Evolutionary conservation across 2,888 invertebrate species (phyloP).

Genomic region (Chloromyia formosa): DNA sequence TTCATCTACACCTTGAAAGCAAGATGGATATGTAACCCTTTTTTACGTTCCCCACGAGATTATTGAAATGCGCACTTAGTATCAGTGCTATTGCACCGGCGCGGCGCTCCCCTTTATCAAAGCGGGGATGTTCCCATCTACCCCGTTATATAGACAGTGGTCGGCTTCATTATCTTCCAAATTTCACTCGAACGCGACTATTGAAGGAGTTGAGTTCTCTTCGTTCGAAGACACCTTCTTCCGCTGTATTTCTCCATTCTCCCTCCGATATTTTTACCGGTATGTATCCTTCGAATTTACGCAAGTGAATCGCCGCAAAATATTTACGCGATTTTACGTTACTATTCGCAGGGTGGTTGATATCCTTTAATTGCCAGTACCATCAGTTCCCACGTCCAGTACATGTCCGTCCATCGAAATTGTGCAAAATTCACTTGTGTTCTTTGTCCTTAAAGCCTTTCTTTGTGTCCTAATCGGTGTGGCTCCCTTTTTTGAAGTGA

Average conservation of each 20-base stretch:
- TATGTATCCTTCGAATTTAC: not conserved
- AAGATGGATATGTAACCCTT: not conserved
- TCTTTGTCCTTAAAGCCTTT: constrained; percentile 11
- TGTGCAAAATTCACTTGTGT: not conserved
- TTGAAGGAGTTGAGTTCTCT: constrained; percentile 9
- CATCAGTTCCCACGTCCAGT: not conserved
- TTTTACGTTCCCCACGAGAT: not conserved
- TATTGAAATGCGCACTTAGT: not conserved
- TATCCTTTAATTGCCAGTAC: not conserved
- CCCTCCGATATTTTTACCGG: constrained; percentile 4
- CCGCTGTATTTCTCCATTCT: not conserved
- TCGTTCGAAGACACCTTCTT: not conserved
- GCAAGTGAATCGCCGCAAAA: not conserved
- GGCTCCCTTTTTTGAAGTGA: not conserved
- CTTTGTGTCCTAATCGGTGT: not conserved
- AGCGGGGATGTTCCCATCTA: not conserved
- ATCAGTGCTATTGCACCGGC: not conserved
- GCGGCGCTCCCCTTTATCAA: not conserved
- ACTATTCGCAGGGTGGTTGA: not conserved
- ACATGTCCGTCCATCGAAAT: constrained; percentile 21
- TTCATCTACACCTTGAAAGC: constrained; percentile 9
- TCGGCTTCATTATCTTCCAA: not conserved
- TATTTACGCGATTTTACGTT: not conserved
- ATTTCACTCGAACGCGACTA: not conserved
- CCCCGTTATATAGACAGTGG: no score